Base-by-base conservation (phyloP, 2,113 vertebrate species). In the Cyanoramphus novaezelandiae region DNA sequence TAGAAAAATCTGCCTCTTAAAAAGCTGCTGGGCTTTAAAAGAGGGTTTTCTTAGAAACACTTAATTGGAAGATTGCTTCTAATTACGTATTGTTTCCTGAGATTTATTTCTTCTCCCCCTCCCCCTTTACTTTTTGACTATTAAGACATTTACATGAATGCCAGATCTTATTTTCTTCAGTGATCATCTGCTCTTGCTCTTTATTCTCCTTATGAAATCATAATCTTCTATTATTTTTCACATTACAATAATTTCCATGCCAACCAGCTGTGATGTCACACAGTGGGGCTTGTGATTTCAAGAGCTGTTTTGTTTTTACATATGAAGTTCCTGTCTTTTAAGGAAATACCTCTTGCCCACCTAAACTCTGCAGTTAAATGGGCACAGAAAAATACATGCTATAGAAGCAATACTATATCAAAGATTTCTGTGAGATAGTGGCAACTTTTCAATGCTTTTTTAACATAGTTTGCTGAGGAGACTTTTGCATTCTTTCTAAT, bases 401-500 rank as follows among this genome's bases (percentile, higher is more conserved):
- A 59, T 43, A 50, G 49, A 71, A 72, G 52, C 50, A 93, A 37
- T 53, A 39, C 31, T 84, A 5, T 75, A 89, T 8, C 55, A 69
- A 69, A 67, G 59, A 35, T 75, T 95, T 55, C 11, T 57, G 17
- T 91, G 69, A 86, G 29, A 67, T 39, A 82, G 9, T 29, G 23
- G n/a, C 31, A 72, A 24, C 29, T 68, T 85, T 85, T 93, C 57
- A 76, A 3, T 47, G 53, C 13, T 94, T 76, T 85, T 96, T 71
- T 78, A 69, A 88, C n/a, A 46, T 39, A 72, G 47, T 80, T 87
- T 92, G 21, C 71, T 91, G 55, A 79, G 74, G 13, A 59, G 27
- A 59, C 70, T 94, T 97, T 97, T 88, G 82, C 39, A 37, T 87
- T 93, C 29, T 17, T 95, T 96, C 77, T 96, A 83, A 96, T 97